A percentile compares a stretch with the other conserved stretches of the same genome.
phyloP scores from a whole-genome alignment of 2,797 vertebrate genomes.

The Pipistrellus pipistrellus region DNA sequence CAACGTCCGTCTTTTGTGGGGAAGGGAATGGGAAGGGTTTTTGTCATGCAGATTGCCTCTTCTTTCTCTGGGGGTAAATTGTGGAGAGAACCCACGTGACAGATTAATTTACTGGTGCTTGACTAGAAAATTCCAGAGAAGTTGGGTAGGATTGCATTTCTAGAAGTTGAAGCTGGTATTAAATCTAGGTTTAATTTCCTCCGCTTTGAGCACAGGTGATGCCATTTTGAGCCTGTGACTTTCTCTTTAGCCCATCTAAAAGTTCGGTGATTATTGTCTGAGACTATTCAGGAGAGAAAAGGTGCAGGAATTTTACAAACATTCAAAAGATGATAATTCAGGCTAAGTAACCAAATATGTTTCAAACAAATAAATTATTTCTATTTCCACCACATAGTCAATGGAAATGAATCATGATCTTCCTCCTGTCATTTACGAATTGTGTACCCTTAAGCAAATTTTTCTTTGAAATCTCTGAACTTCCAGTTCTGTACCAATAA shows the following conservation, averaged over 20 bases:
- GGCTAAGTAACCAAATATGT: background rate
- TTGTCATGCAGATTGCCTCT: background rate
- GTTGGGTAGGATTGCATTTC: background rate
- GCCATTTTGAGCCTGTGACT: background rate
- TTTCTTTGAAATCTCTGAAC: background rate
- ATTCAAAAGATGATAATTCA: background rate
- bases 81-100: background rate
- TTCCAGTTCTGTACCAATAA: slow-evolving; percentile 3
- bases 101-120: background rate
- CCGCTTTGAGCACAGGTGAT: background rate
- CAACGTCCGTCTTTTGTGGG: background rate
- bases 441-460: background rate
- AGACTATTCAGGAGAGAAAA: slow-evolving; percentile 5
- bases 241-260: background rate
- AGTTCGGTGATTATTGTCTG: background rate
- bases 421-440: background rate
- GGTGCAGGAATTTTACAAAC: background rate
- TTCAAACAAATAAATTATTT: background rate
- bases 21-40: background rate
- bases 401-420: background rate
- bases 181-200: background rate
- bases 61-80: background rate
- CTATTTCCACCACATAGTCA: background rate
- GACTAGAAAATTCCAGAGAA: background rate
- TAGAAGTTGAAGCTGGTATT: background rate